Base-by-base conservation (phyloP, 92 coral and sea anemone species). In the Diadumene lineata region DNA sequence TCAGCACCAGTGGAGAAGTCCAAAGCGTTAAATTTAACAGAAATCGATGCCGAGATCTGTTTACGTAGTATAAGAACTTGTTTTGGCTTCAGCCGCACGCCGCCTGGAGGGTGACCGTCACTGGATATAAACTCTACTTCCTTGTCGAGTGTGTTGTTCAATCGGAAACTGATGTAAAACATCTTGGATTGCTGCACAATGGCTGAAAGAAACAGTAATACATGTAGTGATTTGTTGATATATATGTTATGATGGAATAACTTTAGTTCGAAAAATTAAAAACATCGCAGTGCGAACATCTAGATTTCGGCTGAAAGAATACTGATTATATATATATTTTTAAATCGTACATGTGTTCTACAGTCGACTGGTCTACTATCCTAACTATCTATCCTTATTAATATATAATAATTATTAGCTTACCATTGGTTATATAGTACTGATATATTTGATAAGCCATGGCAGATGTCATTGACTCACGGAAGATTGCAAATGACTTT, bases 401-500 rank as follows among this genome's bases (percentile, higher is more conserved):
- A n/a, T n/a, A n/a, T n/a, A n/a, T n/a, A n/a, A n/a, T n/a, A n/a
- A 38, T 38, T 38, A 38, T 13, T 38, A 38, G 13, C 93, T 85
- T 55, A 94, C 98, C 97, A 68, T 86, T 87, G 9, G 58, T 75
- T 27, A 73, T 68, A 78, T 96, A 96, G 50, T 92, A 86, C 56
- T 70, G 71, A 78, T 84, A 92, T 2, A 89, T 88, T 53, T 83
- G 71, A 67, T 73, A 81, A 34, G 86, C 90, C 0, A 77, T 82
- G 1, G 78, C 56, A 17, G 94, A 79, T 44, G 83, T 55, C 17
- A 96, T 57, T 60, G 68, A 75, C 30, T 74, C 81, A 31, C 87
- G 84, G 87, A 96, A 96, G 17, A 96, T 89, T 19, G 94, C 96
- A 44, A 96, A 72, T 17, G 97, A 90, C 3, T 92, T 85, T 56